Percentiles rank a stretch among this genome's conserved stretches.
phyloP scores from a whole-genome alignment of 2,888 invertebrate genomes.

The Geophilus truncorum region DNA sequence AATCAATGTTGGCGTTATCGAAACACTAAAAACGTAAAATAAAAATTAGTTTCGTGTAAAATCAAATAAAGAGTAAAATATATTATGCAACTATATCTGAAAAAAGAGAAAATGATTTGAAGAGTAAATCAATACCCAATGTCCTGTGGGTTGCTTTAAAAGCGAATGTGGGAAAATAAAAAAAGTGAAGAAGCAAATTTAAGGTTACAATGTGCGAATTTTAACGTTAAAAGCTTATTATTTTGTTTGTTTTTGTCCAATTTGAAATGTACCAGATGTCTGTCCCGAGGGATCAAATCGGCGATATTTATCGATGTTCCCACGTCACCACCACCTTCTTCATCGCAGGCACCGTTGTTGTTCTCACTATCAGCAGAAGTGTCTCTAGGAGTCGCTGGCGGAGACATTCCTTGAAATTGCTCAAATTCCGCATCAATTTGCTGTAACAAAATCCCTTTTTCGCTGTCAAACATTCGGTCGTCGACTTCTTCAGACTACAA shows the following conservation, averaged over 20 bases:
- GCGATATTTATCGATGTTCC: slow-evolving; percentile 52
- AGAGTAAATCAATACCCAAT: slow-evolving; percentile 54
- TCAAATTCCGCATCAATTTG: slow-evolving; percentile 81
- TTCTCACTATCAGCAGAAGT: slow-evolving; percentile 48
- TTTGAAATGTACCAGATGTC: slow-evolving; percentile 71
- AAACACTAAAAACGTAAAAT: slow-evolving; percentile 53
- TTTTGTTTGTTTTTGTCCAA: too few species aligned
- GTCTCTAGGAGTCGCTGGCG: slow-evolving; percentile 69
- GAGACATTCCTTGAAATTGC: slow-evolving; percentile 64
- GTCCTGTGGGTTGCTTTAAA: slow-evolving; percentile 29
- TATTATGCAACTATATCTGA: not conserved
- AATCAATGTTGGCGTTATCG: slow-evolving; percentile 73
- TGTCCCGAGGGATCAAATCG: slow-evolving; percentile 68
- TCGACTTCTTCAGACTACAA: slow-evolving; percentile 68
- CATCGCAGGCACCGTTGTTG: slow-evolving; percentile 51
- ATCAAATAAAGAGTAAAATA: not conserved
- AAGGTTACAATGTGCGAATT: not conserved
- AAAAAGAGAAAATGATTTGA: not conserved
- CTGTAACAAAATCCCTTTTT: slow-evolving; percentile 76
- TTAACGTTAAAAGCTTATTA: not conserved
- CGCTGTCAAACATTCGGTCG: slow-evolving; percentile 74
- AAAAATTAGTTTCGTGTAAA: not conserved
- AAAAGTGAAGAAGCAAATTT: not conserved
- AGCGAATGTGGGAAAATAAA: not conserved
- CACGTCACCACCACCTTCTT: slow-evolving; percentile 52